Base-by-base conservation (phyloP, 1,140 invertebrate genomes). In the Drosophila kohkoa region DNA sequence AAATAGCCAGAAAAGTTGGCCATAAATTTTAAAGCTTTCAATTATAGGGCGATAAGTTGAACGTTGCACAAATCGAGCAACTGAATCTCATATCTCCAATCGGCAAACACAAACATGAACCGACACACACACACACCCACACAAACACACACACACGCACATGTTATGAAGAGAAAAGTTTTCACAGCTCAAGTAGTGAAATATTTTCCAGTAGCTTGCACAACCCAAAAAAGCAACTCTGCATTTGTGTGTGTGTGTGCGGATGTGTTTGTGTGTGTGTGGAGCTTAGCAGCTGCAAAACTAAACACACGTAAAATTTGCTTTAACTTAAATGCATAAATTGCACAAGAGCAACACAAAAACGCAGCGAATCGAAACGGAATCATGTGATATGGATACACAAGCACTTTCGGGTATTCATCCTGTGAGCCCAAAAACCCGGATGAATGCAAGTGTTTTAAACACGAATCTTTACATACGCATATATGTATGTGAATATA, bases 11-110 rank as follows among this genome's bases (percentile, higher is more conserved):
- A 79, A 88, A 86, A 82, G 76, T 82, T 82, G 80, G 55, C 48
- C 28, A 83, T 82, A 71, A 75, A 88, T 89, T 83, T 83, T 77
- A 87, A 89, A 81, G 85, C 80, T 70, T 83, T 88, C 80, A 88
- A 88, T 88, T 88, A 88, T 81, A 73, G 32, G 59, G 72, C 82
- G 79, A 82, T 86, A 86, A 86, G 80, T 70, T 76, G 70, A 64
- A 68, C 63, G 72, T 73, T 68, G 64, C 73, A 75, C 73, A 83
- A 82, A 85, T 72, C 52, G 58, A 25, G 62, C 41, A 55, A 52
- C 11, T 15, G 41, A 58, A 75, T 71, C 59, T 67, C 30, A 16
- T 38, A 57, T 20, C 64, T 67, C 6, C 52, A 67, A 57, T 67
- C 52, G 52, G 13, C 51, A 65, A 65, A 54, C 20, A 65, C 63